A percentile compares a stretch with the other conserved stretches of the same genome.
Evolutionary conservation across 2,797 vertebrate genomes (phyloP).

Genomic region (Hippopotamyrus pictus): DNA sequence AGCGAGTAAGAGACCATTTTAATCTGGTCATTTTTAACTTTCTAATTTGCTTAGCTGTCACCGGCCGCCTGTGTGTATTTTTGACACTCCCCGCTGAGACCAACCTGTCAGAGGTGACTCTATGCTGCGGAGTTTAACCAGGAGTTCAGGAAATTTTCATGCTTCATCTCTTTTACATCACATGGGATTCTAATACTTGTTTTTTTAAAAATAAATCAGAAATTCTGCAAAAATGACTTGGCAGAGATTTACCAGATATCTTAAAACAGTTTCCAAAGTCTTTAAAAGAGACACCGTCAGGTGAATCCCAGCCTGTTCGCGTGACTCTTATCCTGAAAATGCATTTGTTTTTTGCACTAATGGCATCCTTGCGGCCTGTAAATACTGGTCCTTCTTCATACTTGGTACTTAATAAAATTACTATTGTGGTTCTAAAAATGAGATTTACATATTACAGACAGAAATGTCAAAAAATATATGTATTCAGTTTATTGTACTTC

Average conservation of each 20-base stretch:
- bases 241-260: not conserved
- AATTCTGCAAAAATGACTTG: not conserved
- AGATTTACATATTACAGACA: not conserved
- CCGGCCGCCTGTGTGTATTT: not conserved
- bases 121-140: not conserved
- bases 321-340: not conserved
- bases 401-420: not conserved
- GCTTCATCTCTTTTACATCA: not conserved
- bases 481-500: not conserved
- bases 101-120: not conserved
- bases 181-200: not conserved
- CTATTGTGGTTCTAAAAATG: not conserved
- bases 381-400: not conserved
- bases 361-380: not conserved
- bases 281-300: not conserved
- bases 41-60: slow-evolving; percentile 4
- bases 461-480: not conserved
- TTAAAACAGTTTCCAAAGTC: not conserved
- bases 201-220: not conserved
- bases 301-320: not conserved
- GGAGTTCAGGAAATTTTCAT: not conserved
- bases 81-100: not conserved
- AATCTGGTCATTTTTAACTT: slow-evolving; percentile 9
- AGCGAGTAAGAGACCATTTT: not conserved
- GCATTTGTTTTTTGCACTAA: not conserved